Conservation (phyloP, 2,797 vertebrate genomes). For the Takifugu rubripes region DNA sequence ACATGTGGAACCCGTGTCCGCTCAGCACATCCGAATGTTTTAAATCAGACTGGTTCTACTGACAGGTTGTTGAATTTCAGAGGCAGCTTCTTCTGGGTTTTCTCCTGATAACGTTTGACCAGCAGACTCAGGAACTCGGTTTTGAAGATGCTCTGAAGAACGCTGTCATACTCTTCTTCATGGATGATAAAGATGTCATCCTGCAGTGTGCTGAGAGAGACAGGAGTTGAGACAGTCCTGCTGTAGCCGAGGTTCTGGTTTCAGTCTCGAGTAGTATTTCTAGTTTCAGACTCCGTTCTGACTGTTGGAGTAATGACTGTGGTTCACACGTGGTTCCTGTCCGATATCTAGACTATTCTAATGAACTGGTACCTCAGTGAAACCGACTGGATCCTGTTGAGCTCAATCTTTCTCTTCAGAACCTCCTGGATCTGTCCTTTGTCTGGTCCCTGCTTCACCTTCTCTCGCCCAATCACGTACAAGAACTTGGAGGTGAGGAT, state of each 20-base stretch:
- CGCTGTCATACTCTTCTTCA: conserved; percentile 81
- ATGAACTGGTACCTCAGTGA: conserved; percentile 75
- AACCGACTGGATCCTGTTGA: conserved; percentile 79
- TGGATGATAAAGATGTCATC: conserved; percentile 84
- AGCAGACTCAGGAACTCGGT: conserved; percentile 84
- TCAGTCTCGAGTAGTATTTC: no score
- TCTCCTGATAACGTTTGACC: conserved; percentile 78
- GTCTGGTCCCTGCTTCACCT: conserved; percentile 83
- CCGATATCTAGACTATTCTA: neutral
- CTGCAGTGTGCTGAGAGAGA: conserved; percentile 73
- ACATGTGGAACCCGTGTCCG: neutral
- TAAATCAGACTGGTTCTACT: conserved; percentile 15
- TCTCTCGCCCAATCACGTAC: conserved; percentile 84
- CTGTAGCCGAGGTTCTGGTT: neutral
- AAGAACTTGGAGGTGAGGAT: conserved; percentile 80
- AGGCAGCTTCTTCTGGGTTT: conserved; percentile 66
- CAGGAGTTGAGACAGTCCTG: neutral
- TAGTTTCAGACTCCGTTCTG: no score
- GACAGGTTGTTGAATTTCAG: conserved; percentile 86
- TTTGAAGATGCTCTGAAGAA: conserved; percentile 81
- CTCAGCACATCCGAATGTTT: neutral
- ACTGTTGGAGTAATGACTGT: neutral
- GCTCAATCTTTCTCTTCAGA: conserved; percentile 81
- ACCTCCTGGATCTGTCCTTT: conserved; percentile 83
- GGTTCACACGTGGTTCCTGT: neutral